phyloP scores from a whole-genome alignment of 2,113 vertebrate species.

The Dryoscopus gambensis region DNA sequence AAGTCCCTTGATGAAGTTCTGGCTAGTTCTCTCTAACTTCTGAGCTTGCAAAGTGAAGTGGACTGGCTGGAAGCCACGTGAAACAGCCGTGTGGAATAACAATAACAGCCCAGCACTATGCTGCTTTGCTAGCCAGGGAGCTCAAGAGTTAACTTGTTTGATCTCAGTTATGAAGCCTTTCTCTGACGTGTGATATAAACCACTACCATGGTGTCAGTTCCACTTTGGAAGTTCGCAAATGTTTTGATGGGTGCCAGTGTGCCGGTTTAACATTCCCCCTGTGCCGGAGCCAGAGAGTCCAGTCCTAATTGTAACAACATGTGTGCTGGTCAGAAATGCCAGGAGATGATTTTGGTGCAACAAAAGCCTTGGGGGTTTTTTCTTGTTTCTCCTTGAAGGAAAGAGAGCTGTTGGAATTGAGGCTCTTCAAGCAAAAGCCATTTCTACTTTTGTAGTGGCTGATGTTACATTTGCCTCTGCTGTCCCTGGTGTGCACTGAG shows the following conservation, averaged over 20 bases:
- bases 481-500: neutral
- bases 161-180: conserved; percentile 29
- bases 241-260: conserved; percentile 80
- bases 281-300: conserved; percentile 72
- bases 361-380: conserved; percentile 6
- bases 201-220: conserved; percentile 73
- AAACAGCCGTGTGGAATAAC: neutral
- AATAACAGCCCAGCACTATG: neutral
- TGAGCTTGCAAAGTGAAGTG: neutral
- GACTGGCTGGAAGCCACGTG: conserved; percentile 6
- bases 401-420: conserved; percentile 50
- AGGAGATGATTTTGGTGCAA: conserved; percentile 71
- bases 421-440: conserved; percentile 49
- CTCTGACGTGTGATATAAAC: conserved; percentile 72
- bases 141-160: conserved; percentile 68
- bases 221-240: conserved; percentile 73
- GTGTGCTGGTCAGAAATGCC: conserved; percentile 71
- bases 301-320: conserved; percentile 76
- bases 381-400: conserved; percentile 54
- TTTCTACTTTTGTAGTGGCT: conserved; percentile 24
- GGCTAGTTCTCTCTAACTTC: neutral
- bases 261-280: conserved; percentile 70
- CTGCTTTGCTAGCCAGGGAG: conserved; percentile 16
- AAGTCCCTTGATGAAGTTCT: neutral
- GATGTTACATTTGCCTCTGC: neutral